Evolutionary conservation across 1,140 invertebrate species (phyloP).

Genomic region (Ditylenchus dipsaci): DNA sequence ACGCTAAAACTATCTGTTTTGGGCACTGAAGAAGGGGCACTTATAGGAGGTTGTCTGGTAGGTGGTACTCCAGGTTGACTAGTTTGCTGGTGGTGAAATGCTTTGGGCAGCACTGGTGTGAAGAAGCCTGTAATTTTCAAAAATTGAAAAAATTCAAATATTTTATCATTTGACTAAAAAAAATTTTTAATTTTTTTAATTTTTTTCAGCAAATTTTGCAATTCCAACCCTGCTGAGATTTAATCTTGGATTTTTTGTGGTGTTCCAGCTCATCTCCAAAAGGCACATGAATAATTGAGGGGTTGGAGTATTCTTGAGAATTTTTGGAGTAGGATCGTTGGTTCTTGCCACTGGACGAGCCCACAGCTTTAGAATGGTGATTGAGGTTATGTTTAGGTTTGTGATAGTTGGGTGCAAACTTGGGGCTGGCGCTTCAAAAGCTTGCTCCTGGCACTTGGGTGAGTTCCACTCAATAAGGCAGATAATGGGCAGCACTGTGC

Average conservation of each 20-base stretch:
- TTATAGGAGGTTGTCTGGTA: neutral
- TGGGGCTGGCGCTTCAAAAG: conserved; percentile 20
- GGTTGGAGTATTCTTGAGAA: too few relatives aligned
- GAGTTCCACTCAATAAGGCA: conserved; percentile 28
- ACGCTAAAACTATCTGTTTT: too few relatives aligned
- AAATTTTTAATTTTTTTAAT: neutral
- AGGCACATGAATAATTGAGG: neutral
- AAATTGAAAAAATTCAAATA: neutral
- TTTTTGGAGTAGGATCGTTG: neutral
- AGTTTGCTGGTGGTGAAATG: conserved; percentile 3
- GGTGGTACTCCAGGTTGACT: neutral
- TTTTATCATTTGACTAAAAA: neutral
- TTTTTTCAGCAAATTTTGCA: neutral
- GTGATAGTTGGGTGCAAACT: conserved; percentile 23
- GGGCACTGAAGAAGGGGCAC: neutral
- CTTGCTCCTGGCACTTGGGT: conserved; percentile 21
- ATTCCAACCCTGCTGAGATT: neutral
- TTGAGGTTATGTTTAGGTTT: neutral
- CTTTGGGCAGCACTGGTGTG: conserved; percentile 24
- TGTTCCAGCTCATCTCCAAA: neutral
- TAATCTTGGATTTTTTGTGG: neutral
- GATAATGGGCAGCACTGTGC: conserved; percentile 20
- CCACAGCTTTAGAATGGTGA: neutral
- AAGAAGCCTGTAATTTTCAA: conserved; percentile 20
- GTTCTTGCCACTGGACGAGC: neutral